Evolutionary conservation across 2,113 vertebrate genomes (phyloP), one percentile per base, ranked within the genome.

Genomic region (Xenopus laevis): DNA sequence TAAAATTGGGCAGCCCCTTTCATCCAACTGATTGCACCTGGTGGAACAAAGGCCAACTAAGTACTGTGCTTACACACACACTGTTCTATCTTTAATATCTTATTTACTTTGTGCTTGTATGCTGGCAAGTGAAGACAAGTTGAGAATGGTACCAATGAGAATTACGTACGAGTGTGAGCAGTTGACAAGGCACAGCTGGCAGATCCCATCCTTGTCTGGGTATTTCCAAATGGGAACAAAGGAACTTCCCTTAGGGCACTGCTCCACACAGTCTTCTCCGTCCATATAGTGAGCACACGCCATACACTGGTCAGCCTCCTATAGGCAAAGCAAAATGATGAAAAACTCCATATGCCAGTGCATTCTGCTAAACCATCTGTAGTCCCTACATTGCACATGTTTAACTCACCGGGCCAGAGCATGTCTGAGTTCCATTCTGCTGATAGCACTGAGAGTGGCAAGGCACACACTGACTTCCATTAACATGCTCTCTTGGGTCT

Each of bases 221-320:
- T 93, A 97, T 79, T 98, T 99, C 96, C 95, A 98, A 72, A 98
- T 71, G 0, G 91, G 95, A 65, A 92, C 90, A 21, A 94, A 94
- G 80, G 89, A 91, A 9, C 96, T 95, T 0, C 91, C 88, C 77
- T 98, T 96, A 67, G 96, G 96, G 83, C 97, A 99, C 3, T 82
- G 92, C n/a, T 89, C 87, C 82, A 98, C 95, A 0, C 97, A 99
- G 63, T 80, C 79, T 16, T 88, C 84, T 0, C 79, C 87, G 0
- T 99, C 95, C 87, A 94, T 94, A 81, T 88, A 92, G 79, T 94
- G 87, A 47, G 79, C 81, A 10, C 97, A 99, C 65, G 92, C 91
- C 46, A 82, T 79, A 61, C 97, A 99, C 79, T 95, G 84, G n/a
- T 95, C 87, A 0, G 94, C 79, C 10, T 92, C 90, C 97, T 99